Conservation (phyloP, 2,888 invertebrate species). For the Didymodactylos carnosus region DNA sequence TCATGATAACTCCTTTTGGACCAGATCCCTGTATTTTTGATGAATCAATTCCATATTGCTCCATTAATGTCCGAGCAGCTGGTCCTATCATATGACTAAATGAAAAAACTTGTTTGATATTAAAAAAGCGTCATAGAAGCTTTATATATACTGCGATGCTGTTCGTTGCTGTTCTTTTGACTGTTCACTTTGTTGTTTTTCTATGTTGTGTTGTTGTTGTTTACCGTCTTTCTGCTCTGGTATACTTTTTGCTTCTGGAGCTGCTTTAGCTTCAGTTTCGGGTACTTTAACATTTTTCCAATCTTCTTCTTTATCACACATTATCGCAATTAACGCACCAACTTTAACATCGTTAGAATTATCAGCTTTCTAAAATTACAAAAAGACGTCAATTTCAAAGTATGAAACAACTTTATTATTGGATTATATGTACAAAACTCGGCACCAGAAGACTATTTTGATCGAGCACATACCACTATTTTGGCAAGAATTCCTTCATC, state of each 20-base stretch:
- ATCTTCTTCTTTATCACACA: conserved; percentile 44
- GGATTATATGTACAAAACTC: background rate
- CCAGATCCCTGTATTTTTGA: conserved; percentile 40
- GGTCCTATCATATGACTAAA: conserved; percentile 37
- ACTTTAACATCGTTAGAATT: conserved; percentile 42
- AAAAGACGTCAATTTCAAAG: background rate
- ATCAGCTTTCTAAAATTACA: conserved; percentile 28
- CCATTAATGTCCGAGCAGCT: conserved; percentile 43
- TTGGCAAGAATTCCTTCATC: conserved; percentile 46
- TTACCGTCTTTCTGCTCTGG: background rate
- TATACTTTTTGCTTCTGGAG: background rate
- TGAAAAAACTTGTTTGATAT: background rate
- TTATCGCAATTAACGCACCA: conserved; percentile 41
- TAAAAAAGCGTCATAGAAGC: conserved; percentile 1
- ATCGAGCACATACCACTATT: conserved; percentile 40
- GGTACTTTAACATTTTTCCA: conserved; percentile 39
- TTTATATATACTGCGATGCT: background rate
- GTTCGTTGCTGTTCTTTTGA: background rate
- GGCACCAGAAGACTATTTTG: background rate
- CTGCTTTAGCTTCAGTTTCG: conserved; percentile 15
- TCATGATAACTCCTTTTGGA: conserved; percentile 43
- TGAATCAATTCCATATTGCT: conserved; percentile 40
- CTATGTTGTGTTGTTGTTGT: conserved; percentile 15
- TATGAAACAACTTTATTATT: background rate
- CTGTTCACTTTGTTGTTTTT: conserved; percentile 12